phyloP scores from a whole-genome alignment of 2,113 vertebrate genomes.

The Atlantisia rogersi region DNA sequence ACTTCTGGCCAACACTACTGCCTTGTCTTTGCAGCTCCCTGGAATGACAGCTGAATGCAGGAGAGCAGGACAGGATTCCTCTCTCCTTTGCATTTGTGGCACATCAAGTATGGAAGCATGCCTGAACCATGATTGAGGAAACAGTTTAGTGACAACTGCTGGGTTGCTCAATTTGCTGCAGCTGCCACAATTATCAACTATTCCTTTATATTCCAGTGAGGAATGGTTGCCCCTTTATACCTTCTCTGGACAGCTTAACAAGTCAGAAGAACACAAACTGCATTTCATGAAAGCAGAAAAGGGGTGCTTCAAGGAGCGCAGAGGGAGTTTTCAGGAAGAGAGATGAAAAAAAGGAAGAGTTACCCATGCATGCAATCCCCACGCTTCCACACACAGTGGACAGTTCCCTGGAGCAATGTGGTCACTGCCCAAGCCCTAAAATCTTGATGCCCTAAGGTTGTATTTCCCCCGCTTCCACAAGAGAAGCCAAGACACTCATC shows the following conservation, averaged over 20 bases:
- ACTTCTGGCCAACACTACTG: neutral
- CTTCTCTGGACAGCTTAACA: neutral
- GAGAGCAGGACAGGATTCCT: neutral
- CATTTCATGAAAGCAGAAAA: conserved; percentile 7
- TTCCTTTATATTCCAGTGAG: neutral
- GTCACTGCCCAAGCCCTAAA: conserved; percentile 3
- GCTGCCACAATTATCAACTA: neutral
- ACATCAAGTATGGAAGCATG: neutral
- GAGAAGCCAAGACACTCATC: neutral
- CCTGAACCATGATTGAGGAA: neutral
- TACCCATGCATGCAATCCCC: neutral
- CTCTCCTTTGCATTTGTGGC: neutral
- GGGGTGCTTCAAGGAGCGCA: neutral
- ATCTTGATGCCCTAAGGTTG: neutral
- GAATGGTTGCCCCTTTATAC: neutral
- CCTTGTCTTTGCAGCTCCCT: conserved; percentile 1
- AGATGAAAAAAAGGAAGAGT: neutral
- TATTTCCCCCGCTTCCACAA: neutral
- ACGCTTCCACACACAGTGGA: neutral
- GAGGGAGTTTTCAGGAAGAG: neutral
- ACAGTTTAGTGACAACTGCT: neutral
- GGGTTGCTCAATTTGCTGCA: neutral
- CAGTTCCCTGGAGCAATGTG: neutral
- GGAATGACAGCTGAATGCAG: neutral
- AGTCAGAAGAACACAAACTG: neutral